phyloP scores from a whole-genome alignment of 2,113 vertebrate species.

The Malaclemys terrapin region DNA sequence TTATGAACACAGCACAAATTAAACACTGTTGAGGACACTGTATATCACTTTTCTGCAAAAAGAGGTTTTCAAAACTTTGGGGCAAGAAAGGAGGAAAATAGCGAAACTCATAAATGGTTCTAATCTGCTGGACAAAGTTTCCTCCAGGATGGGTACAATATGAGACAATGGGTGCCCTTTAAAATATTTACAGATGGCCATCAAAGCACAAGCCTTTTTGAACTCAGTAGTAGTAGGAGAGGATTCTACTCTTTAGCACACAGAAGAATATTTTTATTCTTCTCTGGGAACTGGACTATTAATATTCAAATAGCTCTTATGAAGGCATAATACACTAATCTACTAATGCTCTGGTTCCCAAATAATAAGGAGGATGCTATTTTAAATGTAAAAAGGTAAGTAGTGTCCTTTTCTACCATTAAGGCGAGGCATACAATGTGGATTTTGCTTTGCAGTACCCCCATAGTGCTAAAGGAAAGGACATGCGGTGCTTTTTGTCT shows the following conservation, averaged over 20 bases:
- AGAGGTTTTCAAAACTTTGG: not conserved
- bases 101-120: not conserved
- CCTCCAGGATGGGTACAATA: not conserved
- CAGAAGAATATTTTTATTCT: not conserved
- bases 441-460: not conserved
- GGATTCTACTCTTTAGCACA: not conserved
- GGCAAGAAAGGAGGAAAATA: not conserved
- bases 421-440: not conserved
- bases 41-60: not conserved
- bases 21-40: not conserved
- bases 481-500: not conserved
- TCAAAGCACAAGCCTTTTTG: not conserved
- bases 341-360: not conserved
- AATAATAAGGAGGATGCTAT: not conserved
- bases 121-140: not conserved
- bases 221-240: not conserved
- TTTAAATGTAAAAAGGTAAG: not conserved
- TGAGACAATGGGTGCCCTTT: not conserved
- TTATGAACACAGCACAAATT: not conserved
- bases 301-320: not conserved
- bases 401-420: not conserved
- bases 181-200: conserved; percentile 16
- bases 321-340: not conserved
- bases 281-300: not conserved
- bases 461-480: not conserved